phyloP scores from a whole-genome alignment of 2,113 vertebrate species.

The Potamarius usumacintae region DNA sequence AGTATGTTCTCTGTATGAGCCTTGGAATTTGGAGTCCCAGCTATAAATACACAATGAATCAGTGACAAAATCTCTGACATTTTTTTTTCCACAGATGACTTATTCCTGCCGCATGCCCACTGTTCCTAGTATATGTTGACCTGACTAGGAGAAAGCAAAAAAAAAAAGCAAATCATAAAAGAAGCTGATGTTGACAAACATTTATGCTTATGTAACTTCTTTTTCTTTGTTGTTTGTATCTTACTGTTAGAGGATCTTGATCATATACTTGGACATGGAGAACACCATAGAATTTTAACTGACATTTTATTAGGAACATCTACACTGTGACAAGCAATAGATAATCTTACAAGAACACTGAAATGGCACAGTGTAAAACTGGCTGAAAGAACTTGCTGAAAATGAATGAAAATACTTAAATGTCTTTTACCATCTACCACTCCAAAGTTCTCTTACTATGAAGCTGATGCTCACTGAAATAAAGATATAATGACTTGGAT shows the following conservation, averaged over 20 bases:
- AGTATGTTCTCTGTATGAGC: background rate
- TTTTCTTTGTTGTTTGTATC: background rate
- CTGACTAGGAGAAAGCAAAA: background rate
- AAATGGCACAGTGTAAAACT: background rate
- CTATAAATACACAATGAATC: background rate
- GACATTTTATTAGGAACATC: background rate
- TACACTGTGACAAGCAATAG: background rate
- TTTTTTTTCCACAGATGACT: background rate
- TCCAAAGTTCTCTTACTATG: background rate
- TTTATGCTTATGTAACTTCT: background rate
- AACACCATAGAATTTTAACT: background rate
- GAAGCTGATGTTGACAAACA: background rate
- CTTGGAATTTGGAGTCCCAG: background rate
- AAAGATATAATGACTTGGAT: background rate
- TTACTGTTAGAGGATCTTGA: background rate
- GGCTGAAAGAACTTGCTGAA: background rate
- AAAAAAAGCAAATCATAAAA: background rate
- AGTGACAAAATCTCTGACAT: background rate
- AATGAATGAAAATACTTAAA: background rate
- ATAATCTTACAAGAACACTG: background rate
- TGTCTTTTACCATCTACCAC: no score
- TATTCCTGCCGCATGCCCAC: background rate
- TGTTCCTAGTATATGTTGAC: background rate
- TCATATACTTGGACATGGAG: background rate
- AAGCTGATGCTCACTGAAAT: background rate